Evolutionary conservation across 2,797 vertebrate genomes (phyloP), one percentile per base, ranked within the genome.

Genomic region (Alfaro cultratus): DNA sequence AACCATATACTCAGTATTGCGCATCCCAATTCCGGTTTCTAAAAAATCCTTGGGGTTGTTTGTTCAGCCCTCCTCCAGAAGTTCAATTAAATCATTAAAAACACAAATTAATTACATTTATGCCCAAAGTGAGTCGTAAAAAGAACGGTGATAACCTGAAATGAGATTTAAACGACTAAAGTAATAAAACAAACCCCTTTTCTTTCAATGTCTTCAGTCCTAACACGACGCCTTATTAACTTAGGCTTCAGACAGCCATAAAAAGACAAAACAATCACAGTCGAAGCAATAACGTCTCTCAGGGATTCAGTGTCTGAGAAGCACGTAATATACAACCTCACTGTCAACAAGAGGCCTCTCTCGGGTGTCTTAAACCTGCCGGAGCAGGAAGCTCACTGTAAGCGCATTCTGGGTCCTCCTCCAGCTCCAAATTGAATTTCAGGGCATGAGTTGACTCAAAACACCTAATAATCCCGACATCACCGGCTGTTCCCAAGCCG

Each of bases 361-460:
- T 71, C 6, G 23, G 81, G 83, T 60, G n/a, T 83, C 88, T 90
- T 85, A 80, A 81, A 85, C 75, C 87, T 85, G 84, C 78, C 80
- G 12, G 84, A 88, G 86, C 85, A 74, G 79, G 80, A 80, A 91
- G 87, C 76, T 55, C 80, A 80, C 87, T 57, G 77, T 89, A 85
- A 93, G 86, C 78, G 85, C 89, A 81, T 93, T 89, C 88, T 80
- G 82, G 6, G 80, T 60, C 79, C 81, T 91, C 83, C 89, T 89
- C 74, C 79, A 49, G 81, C 80, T 71, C 87, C 78, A 93, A 95
- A 95, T 94, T 94, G 85, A 95, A 95, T 95, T 95, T 91, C 80
- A 26, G 85, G 83, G 74, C 88, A 90, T 85, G 83, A 88, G 92
- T 91, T 78, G 87, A 93, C 91, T 94, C 85, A 87, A 88, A 94